These are phyloP conservation scores for Nestor notabilis DNA, from an alignment of 2,113 vertebrate genomes.

Conservation along the genomic window DNA sequence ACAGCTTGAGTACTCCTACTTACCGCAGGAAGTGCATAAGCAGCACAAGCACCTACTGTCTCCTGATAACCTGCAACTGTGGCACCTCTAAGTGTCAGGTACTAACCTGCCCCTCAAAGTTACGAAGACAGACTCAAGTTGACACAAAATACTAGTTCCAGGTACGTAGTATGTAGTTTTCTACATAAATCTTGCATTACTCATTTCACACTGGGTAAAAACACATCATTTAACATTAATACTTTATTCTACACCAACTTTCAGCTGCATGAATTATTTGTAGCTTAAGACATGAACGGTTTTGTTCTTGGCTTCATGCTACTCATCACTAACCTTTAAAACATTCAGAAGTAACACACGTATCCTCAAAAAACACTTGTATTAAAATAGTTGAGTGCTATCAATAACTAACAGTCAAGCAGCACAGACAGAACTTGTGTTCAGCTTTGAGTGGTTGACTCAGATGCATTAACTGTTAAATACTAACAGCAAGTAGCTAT, in stretches of 20 bases:
- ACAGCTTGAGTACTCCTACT: neutral
- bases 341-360: neutral
- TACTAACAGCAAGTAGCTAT: neutral
- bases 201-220: neutral
- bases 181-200: neutral
- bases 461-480: neutral
- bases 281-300: neutral
- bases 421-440: neutral
- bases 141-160: neutral
- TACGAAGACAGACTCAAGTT: neutral
- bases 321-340: neutral
- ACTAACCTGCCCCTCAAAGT: neutral
- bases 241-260: neutral
- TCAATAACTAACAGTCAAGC: neutral
- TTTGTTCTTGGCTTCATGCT: neutral
- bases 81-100: neutral
- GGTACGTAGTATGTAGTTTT: neutral
- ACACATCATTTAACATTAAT: neutral
- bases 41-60: neutral
- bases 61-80: neutral
- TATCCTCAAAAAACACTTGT: neutral
- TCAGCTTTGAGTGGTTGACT: neutral
- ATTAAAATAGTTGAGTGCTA: neutral
- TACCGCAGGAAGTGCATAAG: neutral
- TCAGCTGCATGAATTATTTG: neutral